These are phyloP conservation scores for Tachystola acroxantha DNA, from an alignment of 2,888 invertebrate species.

Conservation along the genomic window DNA sequence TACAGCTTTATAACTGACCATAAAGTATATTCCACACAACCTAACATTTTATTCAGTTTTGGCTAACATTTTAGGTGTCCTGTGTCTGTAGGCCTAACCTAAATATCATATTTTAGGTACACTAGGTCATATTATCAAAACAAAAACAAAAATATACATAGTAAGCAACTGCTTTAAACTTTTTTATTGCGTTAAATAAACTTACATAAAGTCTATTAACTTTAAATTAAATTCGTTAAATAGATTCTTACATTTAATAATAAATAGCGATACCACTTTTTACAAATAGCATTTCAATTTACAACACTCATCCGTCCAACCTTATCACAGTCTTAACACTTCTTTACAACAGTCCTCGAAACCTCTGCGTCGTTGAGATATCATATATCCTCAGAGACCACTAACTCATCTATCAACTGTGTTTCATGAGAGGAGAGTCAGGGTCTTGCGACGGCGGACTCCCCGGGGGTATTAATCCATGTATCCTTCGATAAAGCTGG, in stretches of 20 bases:
- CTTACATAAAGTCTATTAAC: slow-evolving; percentile 60
- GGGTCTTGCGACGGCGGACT: slow-evolving; percentile 48
- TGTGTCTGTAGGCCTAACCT: too few species aligned
- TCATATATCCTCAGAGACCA: slow-evolving; percentile 9
- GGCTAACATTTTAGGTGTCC: too few species aligned
- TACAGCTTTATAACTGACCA: too few species aligned
- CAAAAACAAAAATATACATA: neutral
- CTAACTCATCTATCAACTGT: slow-evolving; percentile 64
- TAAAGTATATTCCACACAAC: too few species aligned
- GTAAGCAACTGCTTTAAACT: slow-evolving; percentile 26
- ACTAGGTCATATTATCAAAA: too few species aligned
- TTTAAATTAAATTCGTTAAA: slow-evolving; percentile 54
- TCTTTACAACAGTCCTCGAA: slow-evolving; percentile 13
- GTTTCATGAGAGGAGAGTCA: slow-evolving; percentile 69
- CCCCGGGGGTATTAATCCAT: slow-evolving; percentile 52
- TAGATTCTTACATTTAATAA: slow-evolving; percentile 66
- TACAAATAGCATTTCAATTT: slow-evolving; percentile 42
- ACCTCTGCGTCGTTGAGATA: too few species aligned
- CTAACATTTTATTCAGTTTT: too few species aligned
- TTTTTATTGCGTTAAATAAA: slow-evolving; percentile 60
- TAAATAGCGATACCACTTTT: slow-evolving; percentile 69
- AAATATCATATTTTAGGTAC: too few species aligned
- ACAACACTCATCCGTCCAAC: slow-evolving; percentile 35
- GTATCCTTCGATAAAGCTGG: slow-evolving; percentile 63
- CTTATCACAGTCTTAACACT: slow-evolving; percentile 57